These are phyloP conservation scores for Hirtodrosophila cameraria DNA, from an alignment of 2,888 invertebrate species.

Conservation along the genomic window DNA sequence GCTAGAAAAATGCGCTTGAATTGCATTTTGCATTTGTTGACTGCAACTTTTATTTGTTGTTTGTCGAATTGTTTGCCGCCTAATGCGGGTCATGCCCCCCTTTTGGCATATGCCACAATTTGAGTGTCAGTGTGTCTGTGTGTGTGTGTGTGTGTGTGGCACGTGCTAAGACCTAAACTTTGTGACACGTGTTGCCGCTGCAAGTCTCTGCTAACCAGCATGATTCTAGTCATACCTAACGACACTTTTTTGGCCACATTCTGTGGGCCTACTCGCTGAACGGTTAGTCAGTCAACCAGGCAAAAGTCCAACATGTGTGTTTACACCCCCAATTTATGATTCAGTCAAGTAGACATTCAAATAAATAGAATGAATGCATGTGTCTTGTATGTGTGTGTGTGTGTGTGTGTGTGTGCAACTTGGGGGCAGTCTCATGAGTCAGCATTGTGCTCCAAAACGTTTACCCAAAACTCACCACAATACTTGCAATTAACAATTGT, in stretches of 20 bases:
- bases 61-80: slow-evolving; percentile 8
- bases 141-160: too few species aligned
- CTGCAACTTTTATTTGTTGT: slow-evolving; percentile 19
- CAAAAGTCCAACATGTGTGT: slow-evolving; percentile 29
- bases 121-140: too few species aligned
- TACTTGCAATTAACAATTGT: slow-evolving; percentile 62
- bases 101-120: slow-evolving; percentile 38
- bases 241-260: slow-evolving; percentile 21
- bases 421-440: slow-evolving; percentile 61
- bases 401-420: slow-evolving; percentile 19
- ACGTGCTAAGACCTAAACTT: slow-evolving; percentile 51
- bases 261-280: slow-evolving; percentile 36
- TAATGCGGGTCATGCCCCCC: slow-evolving; percentile 68
- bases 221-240: slow-evolving; percentile 16
- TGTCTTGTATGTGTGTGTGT: not conserved
- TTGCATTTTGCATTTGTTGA: slow-evolving; percentile 58
- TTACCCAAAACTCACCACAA: slow-evolving; percentile 38
- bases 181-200: slow-evolving; percentile 56
- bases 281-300: slow-evolving; percentile 46
- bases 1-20: slow-evolving; percentile 70
- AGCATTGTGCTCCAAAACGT: slow-evolving; percentile 41
- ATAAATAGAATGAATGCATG: not conserved
- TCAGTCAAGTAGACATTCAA: slow-evolving; percentile 30
- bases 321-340: slow-evolving; percentile 31
- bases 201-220: slow-evolving; percentile 33